Evolutionary conservation across 2,113 vertebrate species (phyloP).

Genomic region (Cottus gobio): DNA sequence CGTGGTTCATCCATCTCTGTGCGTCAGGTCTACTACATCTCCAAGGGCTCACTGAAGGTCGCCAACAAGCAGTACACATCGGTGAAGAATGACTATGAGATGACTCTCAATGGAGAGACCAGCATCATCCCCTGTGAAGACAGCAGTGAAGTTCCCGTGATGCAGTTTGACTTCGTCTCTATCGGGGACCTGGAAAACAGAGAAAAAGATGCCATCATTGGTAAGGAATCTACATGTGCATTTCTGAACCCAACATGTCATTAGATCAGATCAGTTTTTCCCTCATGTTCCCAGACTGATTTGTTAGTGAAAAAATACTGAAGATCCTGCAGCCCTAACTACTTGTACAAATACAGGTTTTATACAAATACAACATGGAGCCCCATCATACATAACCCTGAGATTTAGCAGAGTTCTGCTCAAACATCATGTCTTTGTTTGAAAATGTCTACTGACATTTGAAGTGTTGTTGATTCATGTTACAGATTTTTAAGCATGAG

Average conservation of each 20-base stretch:
- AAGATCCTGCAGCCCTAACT: slow-evolving; percentile 2
- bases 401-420: neutral
- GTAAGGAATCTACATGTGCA: slow-evolving; percentile 77
- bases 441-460: neutral
- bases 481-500: neutral
- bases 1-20: slow-evolving; percentile 45
- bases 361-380: neutral
- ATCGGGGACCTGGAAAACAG: slow-evolving; percentile 89
- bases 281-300: neutral
- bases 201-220: slow-evolving; percentile 90
- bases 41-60: slow-evolving; percentile 93
- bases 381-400: neutral
- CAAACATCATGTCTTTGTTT: neutral
- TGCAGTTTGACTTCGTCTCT: slow-evolving; percentile 92
- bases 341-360: neutral
- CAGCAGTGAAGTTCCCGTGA: slow-evolving; percentile 87
- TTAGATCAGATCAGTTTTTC: neutral
- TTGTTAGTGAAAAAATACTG: neutral
- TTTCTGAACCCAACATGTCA: slow-evolving; percentile 18
- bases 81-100: slow-evolving; percentile 98
- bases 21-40: slow-evolving; percentile 94
- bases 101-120: slow-evolving; percentile 93
- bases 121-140: slow-evolving; percentile 93
- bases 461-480: neutral
- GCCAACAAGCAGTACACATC: slow-evolving; percentile 98